Base-by-base conservation (phyloP, 2,797 vertebrate genomes). In the Rhabdophis nuchalis region DNA sequence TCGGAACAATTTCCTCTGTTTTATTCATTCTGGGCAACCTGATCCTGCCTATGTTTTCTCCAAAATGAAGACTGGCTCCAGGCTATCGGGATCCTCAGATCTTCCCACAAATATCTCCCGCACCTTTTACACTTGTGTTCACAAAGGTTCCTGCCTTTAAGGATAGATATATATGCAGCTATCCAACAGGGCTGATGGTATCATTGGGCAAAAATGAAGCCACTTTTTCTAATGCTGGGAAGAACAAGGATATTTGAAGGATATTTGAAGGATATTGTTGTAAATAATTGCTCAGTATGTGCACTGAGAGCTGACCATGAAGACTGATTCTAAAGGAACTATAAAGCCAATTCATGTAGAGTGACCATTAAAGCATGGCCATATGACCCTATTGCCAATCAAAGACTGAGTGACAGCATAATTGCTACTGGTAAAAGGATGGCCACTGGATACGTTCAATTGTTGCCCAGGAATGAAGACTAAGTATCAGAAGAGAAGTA, bases 1-100 rank as follows among this genome's bases (percentile, higher is more conserved):
- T 92, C 91, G 82, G 89, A 91, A 89, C 92, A 95, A 5, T 36
- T 58, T 60, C 11, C 57, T 82, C 56, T 3, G 25, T 54, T 58
- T 46, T 90, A n/a, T 20, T 57, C n/a, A 10, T 61, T 90, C 29
- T n/a, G 36, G 2, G 41, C 16, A 27, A 16, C 77, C 25, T 64
- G 36, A 41, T 46, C 25, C 10, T 41, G 52, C 18, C 5, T 5
- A 7, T 20, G 20, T 23, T 85, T 41, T 16, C 50, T 64, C 87
- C 32, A n/a, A n/a, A 61, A 53, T n/a, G 82, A 13, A 16, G 29
- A 46, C 10, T 56, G 16, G 18, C 18, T 61, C 29, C 20, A 61
- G 7, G 12, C 58, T 77, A 32, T 52, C 5, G 1, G 11, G 46
- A 16, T 10, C 72, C 10, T 82, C 36, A 82, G 36, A 46, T 46